Evolutionary conservation across 2,888 invertebrate genomes (phyloP).

Genomic region (Chrysina gloriosa): DNA sequence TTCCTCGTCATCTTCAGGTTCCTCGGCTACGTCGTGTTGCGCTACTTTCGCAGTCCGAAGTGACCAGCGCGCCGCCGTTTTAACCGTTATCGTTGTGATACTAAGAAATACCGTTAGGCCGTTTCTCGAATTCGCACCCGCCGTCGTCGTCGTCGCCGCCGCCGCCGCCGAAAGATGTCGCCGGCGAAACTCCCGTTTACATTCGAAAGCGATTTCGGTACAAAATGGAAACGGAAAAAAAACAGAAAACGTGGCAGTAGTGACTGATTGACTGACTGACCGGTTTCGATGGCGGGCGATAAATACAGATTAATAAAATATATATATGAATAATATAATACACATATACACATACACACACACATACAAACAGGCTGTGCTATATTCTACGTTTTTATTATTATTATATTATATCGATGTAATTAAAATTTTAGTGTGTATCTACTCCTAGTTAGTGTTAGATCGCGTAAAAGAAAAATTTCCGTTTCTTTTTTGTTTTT

Average conservation of each 20-base stretch:
- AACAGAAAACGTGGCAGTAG: background rate
- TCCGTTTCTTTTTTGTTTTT: too few species aligned
- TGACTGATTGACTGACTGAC: background rate
- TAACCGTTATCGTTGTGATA: slow-evolving; percentile 38
- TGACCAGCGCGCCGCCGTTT: slow-evolving; percentile 58
- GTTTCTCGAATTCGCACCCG: too few species aligned
- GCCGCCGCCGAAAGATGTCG: too few species aligned
- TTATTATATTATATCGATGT: slow-evolving; percentile 9
- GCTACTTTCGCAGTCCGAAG: slow-evolving; percentile 77
- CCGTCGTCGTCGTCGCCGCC: too few species aligned
- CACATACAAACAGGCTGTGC: slow-evolving; percentile 45
- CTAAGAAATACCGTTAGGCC: too few species aligned
- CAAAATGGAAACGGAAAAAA: too few species aligned
- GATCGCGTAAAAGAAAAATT: background rate
- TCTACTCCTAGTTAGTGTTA: background rate
- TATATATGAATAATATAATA: background rate
- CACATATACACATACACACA: slow-evolving; percentile 11
- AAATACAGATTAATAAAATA: background rate
- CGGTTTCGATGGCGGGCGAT: background rate
- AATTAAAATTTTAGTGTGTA: background rate
- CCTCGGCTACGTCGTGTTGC: slow-evolving; percentile 78
- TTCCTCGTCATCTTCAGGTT: slow-evolving; percentile 79
- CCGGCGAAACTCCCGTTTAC: too few species aligned
- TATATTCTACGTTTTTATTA: slow-evolving; percentile 49
- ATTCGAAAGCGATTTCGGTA: too few species aligned